Evolutionary conservation across 2,888 invertebrate genomes (phyloP).

Genomic region (Agrypnus murinus): DNA sequence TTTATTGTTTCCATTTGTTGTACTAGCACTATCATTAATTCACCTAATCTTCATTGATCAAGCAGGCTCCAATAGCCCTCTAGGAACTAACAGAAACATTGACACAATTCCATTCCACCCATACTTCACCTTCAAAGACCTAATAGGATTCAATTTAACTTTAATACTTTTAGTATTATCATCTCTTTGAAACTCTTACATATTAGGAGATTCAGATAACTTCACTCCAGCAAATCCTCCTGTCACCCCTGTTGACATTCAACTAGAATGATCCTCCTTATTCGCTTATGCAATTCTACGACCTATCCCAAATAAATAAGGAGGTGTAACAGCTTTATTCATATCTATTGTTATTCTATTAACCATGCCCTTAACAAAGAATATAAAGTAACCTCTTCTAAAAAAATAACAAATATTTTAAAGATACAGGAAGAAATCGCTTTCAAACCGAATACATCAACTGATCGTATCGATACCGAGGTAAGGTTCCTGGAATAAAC

Average conservation of each 20-base stretch:
- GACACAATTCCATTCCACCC: slow-evolving; percentile 83
- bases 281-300: slow-evolving; percentile 90
- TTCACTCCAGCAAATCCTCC: slow-evolving; percentile 81
- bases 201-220: slow-evolving; percentile 80
- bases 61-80: slow-evolving; percentile 80
- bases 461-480: slow-evolving; percentile 85
- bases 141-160: slow-evolving; percentile 76
- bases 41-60: slow-evolving; percentile 80
- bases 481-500: slow-evolving; percentile 79
- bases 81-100: slow-evolving; percentile 79
- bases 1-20: slow-evolving; percentile 82
- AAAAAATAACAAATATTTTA: slow-evolving; percentile 78
- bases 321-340: slow-evolving; percentile 81
- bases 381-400: slow-evolving; percentile 77
- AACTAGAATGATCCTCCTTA: slow-evolving; percentile 90
- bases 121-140: too few species aligned
- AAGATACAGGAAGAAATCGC: slow-evolving; percentile 77
- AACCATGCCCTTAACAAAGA: slow-evolving; percentile 76
- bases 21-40: slow-evolving; percentile 76
- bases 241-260: slow-evolving; percentile 84
- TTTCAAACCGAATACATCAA: slow-evolving; percentile 82
- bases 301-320: slow-evolving; percentile 86
- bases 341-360: slow-evolving; percentile 81
- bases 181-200: slow-evolving; percentile 74
- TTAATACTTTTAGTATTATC: slow-evolving; percentile 73